Conservation (phyloP, 2,113 vertebrate species). For the Cettia cetti region DNA sequence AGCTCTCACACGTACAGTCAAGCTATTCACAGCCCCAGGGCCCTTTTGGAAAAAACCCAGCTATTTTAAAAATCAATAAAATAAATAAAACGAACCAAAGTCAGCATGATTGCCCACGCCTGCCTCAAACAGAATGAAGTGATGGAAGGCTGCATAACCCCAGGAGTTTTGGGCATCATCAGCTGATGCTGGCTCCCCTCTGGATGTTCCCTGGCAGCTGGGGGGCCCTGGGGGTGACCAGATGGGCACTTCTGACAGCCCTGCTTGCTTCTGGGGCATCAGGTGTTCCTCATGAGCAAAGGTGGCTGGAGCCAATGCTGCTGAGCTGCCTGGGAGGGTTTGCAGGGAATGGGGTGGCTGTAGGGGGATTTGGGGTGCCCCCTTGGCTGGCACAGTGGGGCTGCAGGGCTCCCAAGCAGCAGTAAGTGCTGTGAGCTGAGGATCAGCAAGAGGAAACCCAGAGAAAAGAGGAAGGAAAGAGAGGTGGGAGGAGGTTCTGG, state of each 20-base stretch:
- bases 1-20: neutral
- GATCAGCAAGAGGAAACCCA: rapidly evolving
- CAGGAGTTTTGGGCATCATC: neutral
- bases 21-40: neutral
- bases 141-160: neutral
- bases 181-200: neutral
- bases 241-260: neutral
- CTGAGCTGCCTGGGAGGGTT: neutral
- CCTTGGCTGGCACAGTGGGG: rapidly evolving
- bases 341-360: rapidly evolving
- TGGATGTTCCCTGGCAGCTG: neutral
- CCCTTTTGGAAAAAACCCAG: neutral
- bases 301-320: rapidly evolving
- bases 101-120: neutral
- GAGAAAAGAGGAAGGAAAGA: rapidly evolving
- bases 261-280: rapidly evolving
- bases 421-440: rapidly evolving
- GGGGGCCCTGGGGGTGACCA: neutral
- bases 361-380: rapidly evolving
- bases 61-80: conserved; percentile 37
- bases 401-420: rapidly evolving
- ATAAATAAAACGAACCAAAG: neutral
- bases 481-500: neutral
- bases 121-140: neutral
- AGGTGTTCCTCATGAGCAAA: neutral